Conservation (phyloP, 2,888 invertebrate genomes). For the Acrocyrtus sp. region DNA sequence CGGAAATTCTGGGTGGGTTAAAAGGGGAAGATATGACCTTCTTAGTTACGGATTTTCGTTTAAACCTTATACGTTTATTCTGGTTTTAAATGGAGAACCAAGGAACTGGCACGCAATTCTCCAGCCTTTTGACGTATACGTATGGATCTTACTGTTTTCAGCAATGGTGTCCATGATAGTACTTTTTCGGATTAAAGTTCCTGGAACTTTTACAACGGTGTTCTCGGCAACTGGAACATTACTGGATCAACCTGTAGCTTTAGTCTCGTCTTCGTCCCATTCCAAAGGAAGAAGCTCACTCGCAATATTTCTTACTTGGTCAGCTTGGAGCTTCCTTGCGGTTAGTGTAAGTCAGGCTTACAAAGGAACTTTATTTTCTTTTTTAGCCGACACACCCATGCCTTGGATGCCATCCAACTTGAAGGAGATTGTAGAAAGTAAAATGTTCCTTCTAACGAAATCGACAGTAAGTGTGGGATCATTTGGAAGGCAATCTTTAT, state of each 20-base stretch:
- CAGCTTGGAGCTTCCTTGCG: conserved; percentile 25
- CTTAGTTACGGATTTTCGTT: background rate
- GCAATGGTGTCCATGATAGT: background rate
- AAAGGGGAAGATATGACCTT: conserved; percentile 2
- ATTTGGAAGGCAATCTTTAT: conserved; percentile 2
- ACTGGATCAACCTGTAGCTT: conserved; percentile 18
- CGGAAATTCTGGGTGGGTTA: conserved; percentile 1
- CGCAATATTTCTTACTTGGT: background rate
- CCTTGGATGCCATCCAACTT: conserved; percentile 18
- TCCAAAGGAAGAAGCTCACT: background rate
- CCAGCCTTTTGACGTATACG: conserved; percentile 22
- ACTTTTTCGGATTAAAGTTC: background rate
- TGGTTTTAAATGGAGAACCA: conserved; percentile 13
- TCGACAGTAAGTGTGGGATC: background rate
- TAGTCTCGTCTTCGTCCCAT: background rate
- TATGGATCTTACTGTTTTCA: background rate
- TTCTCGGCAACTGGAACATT: conserved; percentile 9
- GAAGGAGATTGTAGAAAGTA: background rate
- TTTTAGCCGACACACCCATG: conserved; percentile 20
- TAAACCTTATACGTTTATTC: conserved; percentile 23
- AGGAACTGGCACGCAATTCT: conserved; percentile 26
- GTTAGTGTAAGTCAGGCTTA: conserved; percentile 26
- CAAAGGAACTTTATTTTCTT: conserved; percentile 38
- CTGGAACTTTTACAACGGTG: background rate
- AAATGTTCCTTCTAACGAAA: conserved; percentile 2